Base-by-base conservation (phyloP, 2,113 vertebrate species). In the Acrocephalus kingi region DNA sequence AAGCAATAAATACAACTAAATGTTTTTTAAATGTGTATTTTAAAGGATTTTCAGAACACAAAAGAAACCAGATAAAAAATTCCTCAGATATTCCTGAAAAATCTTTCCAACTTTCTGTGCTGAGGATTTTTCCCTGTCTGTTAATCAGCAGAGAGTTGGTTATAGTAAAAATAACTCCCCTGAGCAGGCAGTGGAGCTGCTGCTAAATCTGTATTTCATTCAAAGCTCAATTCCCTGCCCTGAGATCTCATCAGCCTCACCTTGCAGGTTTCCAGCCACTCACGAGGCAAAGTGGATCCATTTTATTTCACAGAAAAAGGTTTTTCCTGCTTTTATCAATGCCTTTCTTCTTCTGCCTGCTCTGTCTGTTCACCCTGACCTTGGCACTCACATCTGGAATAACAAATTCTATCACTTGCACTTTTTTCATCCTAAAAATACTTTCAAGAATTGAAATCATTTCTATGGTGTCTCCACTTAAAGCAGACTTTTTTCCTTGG, bases 221-320 rank as follows among this genome's bases (percentile, higher is more conserved):
- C 37, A 2, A 0, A 0, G 25, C 43, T 55, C 18, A 37, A 27
- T 33, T 10, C 39, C 43, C 0, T 8, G 0, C 20, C 81, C 84
- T 46, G 51, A 8, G 23, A 2, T 41, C 35, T 35, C 35, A 35
- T 35, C 35, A 35, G 35, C 35, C 25, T 64, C 73, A 13, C 66
- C 66, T 30, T 35, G n/a, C 68, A 49, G 23, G 2, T 48, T 64
- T n/a, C 25, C 74, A 13, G 15, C 69, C 89, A 9, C 15, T 6
- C 77, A 9, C 31, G 7, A 17, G 63, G 27, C 30, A 16, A 0
- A 0, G 18, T 9, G 1, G 2, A 6, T 11, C 49, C 8, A 0
- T 12, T 49, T 28, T 3, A 9, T 5, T 43, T 6, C 11, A 5
- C 6, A 23, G 1, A 23, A 74, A 10, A 2, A 9, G 2, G 0